Evolutionary conservation across 2,113 vertebrate genomes (phyloP).

Genomic region (Psephotus haematonotus): DNA sequence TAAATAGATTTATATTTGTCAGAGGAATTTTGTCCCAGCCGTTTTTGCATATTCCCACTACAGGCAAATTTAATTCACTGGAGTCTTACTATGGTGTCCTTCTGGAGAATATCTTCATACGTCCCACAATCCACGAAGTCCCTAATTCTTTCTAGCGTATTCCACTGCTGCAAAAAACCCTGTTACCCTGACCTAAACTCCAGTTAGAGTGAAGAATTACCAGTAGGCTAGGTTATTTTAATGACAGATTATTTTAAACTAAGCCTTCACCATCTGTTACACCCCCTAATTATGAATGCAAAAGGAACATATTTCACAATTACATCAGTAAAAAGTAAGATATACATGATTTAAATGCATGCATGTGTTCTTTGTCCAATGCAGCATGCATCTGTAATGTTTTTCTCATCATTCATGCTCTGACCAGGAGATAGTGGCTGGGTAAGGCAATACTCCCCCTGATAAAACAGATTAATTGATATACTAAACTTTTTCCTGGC

Average conservation of each 20-base stretch:
- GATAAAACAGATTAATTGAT: slow-evolving; percentile 50
- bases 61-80: slow-evolving; percentile 63
- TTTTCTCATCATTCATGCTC: slow-evolving; percentile 62
- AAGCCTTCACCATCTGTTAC: slow-evolving; percentile 83
- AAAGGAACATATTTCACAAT: slow-evolving; percentile 86
- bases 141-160: slow-evolving; percentile 58
- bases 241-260: slow-evolving; percentile 86
- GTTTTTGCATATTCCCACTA: slow-evolving; percentile 56
- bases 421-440: slow-evolving; percentile 6
- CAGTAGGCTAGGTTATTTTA: slow-evolving; percentile 81
- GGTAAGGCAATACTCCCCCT: neutral
- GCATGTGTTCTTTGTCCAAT: slow-evolving; percentile 75
- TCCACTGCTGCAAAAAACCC: slow-evolving; percentile 44
- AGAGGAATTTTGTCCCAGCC: slow-evolving; percentile 64
- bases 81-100: slow-evolving; percentile 58
- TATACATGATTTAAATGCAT: slow-evolving; percentile 81
- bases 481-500: slow-evolving; percentile 39
- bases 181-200: slow-evolving; percentile 76
- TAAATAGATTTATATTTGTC: slow-evolving; percentile 76
- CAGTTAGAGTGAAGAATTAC: slow-evolving; percentile 82
- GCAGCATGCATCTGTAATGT: slow-evolving; percentile 75
- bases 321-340: slow-evolving; percentile 84
- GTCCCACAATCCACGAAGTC: slow-evolving; percentile 42
- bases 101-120: slow-evolving; percentile 44
- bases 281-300: slow-evolving; percentile 84